Conservation (phyloP, 92 coral and sea anemone species). For the Epizoanthus rinbou region DNA sequence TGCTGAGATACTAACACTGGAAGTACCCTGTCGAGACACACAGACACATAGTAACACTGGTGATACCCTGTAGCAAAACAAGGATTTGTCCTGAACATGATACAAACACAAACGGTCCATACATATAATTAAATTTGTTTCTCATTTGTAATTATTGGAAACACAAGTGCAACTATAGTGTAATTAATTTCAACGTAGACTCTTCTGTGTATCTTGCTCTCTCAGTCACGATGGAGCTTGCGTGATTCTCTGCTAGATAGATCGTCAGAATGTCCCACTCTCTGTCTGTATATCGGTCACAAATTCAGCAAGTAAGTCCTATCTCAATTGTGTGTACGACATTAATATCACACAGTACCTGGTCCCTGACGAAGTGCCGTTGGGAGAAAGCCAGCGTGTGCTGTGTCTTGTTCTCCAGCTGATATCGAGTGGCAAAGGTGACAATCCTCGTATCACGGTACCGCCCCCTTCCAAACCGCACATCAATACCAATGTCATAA, state of each 20-base stretch:
- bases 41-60: neutral
- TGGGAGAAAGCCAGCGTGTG: conserved; percentile 97
- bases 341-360: conserved; percentile 48
- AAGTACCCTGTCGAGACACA: neutral
- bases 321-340: no score
- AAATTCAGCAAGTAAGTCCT: no score
- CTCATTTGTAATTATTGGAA: no score
- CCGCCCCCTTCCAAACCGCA: conserved; percentile 93
- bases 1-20: neutral
- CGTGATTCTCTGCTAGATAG: no score
- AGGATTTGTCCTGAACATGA: no score
- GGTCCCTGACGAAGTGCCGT: conserved; percentile 96
- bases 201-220: no score
- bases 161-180: no score
- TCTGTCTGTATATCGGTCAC: neutral
- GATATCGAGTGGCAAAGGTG: conserved; percentile 94
- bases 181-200: no score
- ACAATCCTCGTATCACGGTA: conserved; percentile 94
- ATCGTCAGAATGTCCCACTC: neutral
- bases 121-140: no score
- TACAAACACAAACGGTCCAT: no score
- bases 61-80: no score
- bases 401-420: conserved; percentile 91
- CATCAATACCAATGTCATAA: conserved; percentile 97
- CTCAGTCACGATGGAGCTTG: no score